phyloP scores from a whole-genome alignment of 2,888 invertebrate genomes.

The Leptopilina drosophilae region DNA sequence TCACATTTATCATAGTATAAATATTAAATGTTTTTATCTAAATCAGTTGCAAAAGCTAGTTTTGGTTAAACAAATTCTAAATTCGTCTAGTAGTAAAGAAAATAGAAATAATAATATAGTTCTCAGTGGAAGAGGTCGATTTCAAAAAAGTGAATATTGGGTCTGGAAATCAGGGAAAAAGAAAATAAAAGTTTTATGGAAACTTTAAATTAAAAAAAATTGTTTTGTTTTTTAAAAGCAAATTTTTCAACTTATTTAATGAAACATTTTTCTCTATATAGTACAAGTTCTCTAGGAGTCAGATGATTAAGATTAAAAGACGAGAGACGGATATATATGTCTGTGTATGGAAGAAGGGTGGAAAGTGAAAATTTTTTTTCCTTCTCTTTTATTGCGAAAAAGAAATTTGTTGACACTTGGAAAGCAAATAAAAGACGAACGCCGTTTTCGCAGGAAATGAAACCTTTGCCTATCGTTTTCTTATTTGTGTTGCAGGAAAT shows the following conservation, averaged over 20 bases:
- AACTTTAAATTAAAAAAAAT: too few species aligned
- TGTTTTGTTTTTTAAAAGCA: too few species aligned
- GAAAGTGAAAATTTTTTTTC: background rate
- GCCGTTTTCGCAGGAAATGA: conserved; percentile 17
- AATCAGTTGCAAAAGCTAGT: too few species aligned
- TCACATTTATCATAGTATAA: too few species aligned
- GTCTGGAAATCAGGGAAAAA: too few species aligned
- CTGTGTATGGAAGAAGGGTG: background rate
- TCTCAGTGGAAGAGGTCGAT: too few species aligned
- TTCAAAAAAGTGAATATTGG: too few species aligned
- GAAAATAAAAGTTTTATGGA: too few species aligned
- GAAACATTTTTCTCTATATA: background rate
- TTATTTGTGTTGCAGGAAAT: conserved; percentile 12
- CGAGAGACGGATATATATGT: background rate
- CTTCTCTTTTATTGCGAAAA: background rate
- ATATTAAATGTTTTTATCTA: too few species aligned
- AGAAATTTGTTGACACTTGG: conserved; percentile 27
- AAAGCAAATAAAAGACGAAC: conserved; percentile 16
- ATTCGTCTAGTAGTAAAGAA: too few species aligned
- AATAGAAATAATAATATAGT: too few species aligned
- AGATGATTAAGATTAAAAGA: conserved; percentile 16
- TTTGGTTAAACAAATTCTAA: too few species aligned
- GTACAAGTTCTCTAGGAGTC: background rate
- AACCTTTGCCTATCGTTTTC: conserved; percentile 13
- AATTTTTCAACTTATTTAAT: background rate